Conservation (phyloP, 2,113 vertebrate species). For the Corythornis vintsioides region DNA sequence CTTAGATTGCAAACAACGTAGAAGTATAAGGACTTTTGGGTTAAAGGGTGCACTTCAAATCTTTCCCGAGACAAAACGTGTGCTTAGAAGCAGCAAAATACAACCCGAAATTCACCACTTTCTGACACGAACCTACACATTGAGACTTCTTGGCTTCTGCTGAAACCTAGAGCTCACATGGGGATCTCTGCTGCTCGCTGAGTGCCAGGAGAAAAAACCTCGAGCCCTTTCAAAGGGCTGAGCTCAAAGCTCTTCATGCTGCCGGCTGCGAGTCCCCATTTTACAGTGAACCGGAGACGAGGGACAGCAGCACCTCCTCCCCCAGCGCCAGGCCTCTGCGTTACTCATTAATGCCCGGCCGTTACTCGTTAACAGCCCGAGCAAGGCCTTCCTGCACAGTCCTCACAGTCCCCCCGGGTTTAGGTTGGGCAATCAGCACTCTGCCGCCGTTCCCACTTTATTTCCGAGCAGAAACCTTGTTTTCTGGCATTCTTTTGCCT, state of each 20-base stretch:
- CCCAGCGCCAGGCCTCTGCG: not conserved
- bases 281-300: not conserved
- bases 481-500: not conserved
- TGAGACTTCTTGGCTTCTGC: not conserved
- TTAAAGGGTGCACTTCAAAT: not conserved
- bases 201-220: not conserved
- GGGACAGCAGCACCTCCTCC: accelerated
- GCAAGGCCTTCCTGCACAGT: not conserved
- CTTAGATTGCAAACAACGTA: not conserved
- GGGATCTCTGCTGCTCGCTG: accelerated
- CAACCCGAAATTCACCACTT: not conserved
- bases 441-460: not conserved
- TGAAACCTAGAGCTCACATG: not conserved
- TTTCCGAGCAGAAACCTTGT: not conserved
- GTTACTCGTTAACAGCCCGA: not conserved
- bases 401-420: not conserved
- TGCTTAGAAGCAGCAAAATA: not conserved
- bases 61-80: not conserved
- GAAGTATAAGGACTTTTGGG: accelerated
- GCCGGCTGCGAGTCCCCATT: not conserved
- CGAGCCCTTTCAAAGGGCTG: not conserved
- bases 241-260: not conserved
- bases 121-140: accelerated
- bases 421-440: not conserved
- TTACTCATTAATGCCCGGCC: not conserved